Evolutionary conservation across 2,113 vertebrate species (phyloP).

Genomic region (Salminus brasiliensis): DNA sequence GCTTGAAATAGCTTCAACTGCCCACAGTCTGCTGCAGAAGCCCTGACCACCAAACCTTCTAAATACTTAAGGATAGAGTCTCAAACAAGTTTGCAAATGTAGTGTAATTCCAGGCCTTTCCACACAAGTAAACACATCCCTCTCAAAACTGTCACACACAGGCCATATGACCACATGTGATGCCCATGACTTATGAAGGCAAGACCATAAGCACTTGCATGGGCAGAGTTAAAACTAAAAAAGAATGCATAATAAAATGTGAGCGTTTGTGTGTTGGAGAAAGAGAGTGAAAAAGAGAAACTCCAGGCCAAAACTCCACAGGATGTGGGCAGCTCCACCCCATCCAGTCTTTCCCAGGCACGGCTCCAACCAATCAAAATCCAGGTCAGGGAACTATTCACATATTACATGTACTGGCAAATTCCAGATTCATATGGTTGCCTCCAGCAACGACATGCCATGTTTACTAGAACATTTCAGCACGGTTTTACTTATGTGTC

Average conservation of each 20-base stretch:
- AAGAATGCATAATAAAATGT: too few relatives aligned
- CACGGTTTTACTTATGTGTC: neutral
- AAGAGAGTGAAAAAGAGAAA: slow-evolving; percentile 22
- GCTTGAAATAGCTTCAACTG: slow-evolving; percentile 22
- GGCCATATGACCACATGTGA: neutral
- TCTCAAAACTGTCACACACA: neutral
- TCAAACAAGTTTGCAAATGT: neutral
- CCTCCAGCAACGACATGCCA: neutral
- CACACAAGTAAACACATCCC: neutral
- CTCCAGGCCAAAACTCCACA: slow-evolving; percentile 37
- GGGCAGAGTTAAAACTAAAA: neutral
- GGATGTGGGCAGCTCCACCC: slow-evolving; percentile 52
- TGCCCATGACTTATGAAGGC: neutral
- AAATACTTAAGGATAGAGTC: neutral
- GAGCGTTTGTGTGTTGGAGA: neutral
- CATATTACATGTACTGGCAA: slow-evolving; percentile 11
- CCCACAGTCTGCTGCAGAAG: slow-evolving; percentile 23
- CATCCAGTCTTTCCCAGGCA: slow-evolving; percentile 16
- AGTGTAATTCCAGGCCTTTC: neutral
- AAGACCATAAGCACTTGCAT: neutral
- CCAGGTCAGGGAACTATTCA: slow-evolving; percentile 32
- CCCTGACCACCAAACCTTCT: slow-evolving; percentile 14
- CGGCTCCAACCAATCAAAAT: slow-evolving; percentile 31
- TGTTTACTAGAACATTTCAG: neutral
- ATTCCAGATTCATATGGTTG: slow-evolving; percentile 16